These are phyloP conservation scores for Yponomeuta malinellus DNA, from an alignment of 2,888 invertebrate species.

Conservation along the genomic window DNA sequence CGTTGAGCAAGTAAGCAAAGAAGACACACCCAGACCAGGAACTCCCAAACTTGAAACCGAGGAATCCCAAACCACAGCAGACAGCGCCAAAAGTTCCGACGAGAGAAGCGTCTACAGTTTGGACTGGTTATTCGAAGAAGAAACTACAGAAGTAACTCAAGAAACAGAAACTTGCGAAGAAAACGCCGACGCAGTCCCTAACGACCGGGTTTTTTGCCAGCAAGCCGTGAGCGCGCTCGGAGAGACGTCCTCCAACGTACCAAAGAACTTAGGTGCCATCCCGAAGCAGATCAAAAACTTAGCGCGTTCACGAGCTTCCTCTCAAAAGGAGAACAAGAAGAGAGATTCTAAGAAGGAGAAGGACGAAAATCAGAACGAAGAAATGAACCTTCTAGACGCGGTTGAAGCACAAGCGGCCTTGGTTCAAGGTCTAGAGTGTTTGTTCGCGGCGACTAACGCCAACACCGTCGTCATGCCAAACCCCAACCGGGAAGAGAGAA, in stretches of 20 bases:
- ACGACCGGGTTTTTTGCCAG: slow-evolving; percentile 45
- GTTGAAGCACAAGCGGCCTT: slow-evolving; percentile 74
- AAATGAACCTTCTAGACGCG: slow-evolving; percentile 60
- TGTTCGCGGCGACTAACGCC: slow-evolving; percentile 66
- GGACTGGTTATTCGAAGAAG: slow-evolving; percentile 68
- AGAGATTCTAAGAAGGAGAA: slow-evolving; percentile 65
- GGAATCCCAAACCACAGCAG: slow-evolving; percentile 51
- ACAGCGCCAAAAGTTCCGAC: slow-evolving; percentile 55
- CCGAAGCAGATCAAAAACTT: slow-evolving; percentile 80
- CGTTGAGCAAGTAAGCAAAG: slow-evolving; percentile 27
- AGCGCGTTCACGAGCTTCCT: slow-evolving; percentile 73
- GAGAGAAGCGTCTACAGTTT: slow-evolving; percentile 65
- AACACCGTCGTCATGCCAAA: slow-evolving; percentile 69
- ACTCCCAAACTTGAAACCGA: slow-evolving; percentile 44
- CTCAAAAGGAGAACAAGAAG: slow-evolving; percentile 74
- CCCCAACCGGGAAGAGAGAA: slow-evolving; percentile 56
- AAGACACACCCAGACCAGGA: slow-evolving; percentile 25
- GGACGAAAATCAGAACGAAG: slow-evolving; percentile 62
- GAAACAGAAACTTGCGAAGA: slow-evolving; percentile 19
- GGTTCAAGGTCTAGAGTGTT: slow-evolving; percentile 73
- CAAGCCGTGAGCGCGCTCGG: slow-evolving; percentile 56
- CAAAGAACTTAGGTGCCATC: slow-evolving; percentile 82
- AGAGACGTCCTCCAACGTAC: slow-evolving; percentile 65
- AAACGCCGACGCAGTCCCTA: background rate
- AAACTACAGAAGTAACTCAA: slow-evolving; percentile 19